phyloP scores from a whole-genome alignment of 1,140 invertebrate genomes.

The Leptopilina clavipes region DNA sequence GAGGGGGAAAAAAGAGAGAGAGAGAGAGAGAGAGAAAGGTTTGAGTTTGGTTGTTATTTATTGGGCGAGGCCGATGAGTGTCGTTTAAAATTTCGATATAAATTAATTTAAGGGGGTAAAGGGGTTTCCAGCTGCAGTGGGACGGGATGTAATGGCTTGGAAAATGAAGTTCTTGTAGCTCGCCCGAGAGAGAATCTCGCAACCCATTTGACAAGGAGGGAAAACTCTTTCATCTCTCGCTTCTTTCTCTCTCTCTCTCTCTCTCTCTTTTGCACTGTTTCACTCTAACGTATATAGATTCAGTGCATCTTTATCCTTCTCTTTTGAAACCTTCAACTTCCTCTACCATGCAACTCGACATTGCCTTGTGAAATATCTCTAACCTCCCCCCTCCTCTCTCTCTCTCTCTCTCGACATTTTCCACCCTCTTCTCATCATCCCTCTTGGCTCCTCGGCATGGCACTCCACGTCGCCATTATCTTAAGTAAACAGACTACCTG shows the following conservation, averaged over 20 bases:
- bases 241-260: conserved; percentile 1
- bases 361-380: conserved; percentile 62
- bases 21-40: background rate
- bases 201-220: conserved; percentile 38
- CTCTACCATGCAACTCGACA: conserved; percentile 49
- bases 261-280: conserved; percentile 32
- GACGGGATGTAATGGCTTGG: conserved; percentile 70
- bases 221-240: conserved; percentile 49
- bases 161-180: conserved; percentile 73
- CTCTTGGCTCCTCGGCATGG: conserved; percentile 35
- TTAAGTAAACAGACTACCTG: conserved; percentile 72
- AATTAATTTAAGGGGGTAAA: conserved; percentile 71
- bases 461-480: conserved; percentile 68
- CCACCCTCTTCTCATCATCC: conserved; percentile 3
- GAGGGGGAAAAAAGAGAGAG: too few relatives aligned
- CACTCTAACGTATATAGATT: background rate
- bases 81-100: conserved; percentile 74
- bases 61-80: conserved; percentile 65
- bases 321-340: conserved; percentile 39
- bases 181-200: conserved; percentile 64
- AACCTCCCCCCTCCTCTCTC: conserved; percentile 42
- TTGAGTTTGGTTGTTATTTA: conserved; percentile 61
- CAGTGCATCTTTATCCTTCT: background rate
- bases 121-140: conserved; percentile 60
- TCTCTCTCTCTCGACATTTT: conserved; percentile 14